Evolutionary conservation across 2,888 invertebrate species (phyloP).

Genomic region (Drosophila barbarae): DNA sequence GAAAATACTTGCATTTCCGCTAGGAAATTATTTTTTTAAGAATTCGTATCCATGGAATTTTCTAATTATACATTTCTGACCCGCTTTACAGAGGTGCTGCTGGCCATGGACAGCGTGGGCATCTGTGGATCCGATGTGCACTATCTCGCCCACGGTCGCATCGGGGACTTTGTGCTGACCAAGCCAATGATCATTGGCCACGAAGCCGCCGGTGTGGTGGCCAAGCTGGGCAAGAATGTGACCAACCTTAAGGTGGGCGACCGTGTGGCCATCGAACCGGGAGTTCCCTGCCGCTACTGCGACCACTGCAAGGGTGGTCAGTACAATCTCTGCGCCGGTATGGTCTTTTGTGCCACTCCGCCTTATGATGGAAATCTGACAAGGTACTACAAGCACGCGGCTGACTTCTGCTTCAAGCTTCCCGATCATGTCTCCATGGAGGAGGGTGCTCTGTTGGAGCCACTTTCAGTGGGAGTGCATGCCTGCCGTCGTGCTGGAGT

Average conservation of each 20-base stretch:
- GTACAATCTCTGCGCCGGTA: slow-evolving; percentile 94
- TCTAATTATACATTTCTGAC: background rate
- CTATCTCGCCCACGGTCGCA: slow-evolving; percentile 90
- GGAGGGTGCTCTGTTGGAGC: slow-evolving; percentile 96
- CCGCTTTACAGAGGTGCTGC: slow-evolving; percentile 80
- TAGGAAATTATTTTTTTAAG: background rate
- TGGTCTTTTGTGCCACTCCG: slow-evolving; percentile 96
- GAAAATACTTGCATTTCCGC: no score
- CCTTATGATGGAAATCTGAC: slow-evolving; percentile 94
- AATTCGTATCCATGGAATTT: background rate
- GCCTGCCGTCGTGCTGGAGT: slow-evolving; percentile 93
- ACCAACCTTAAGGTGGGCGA: slow-evolving; percentile 88
- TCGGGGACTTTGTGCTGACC: slow-evolving; percentile 91
- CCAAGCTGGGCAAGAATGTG: slow-evolving; percentile 86
- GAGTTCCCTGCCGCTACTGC: slow-evolving; percentile 92
- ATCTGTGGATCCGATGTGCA: slow-evolving; percentile 98
- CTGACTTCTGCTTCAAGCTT: slow-evolving; percentile 92
- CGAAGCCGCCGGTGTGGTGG: slow-evolving; percentile 91
- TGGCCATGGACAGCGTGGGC: slow-evolving; percentile 95
- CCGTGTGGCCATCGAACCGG: slow-evolving; percentile 96
- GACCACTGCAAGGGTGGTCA: slow-evolving; percentile 90
- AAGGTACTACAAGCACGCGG: slow-evolving; percentile 92
- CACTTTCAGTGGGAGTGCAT: slow-evolving; percentile 95
- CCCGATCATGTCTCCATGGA: slow-evolving; percentile 94
- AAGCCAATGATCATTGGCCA: slow-evolving; percentile 97